phyloP scores from a whole-genome alignment of 2,888 invertebrate species.

The Hofmannophila pseudospretella region DNA sequence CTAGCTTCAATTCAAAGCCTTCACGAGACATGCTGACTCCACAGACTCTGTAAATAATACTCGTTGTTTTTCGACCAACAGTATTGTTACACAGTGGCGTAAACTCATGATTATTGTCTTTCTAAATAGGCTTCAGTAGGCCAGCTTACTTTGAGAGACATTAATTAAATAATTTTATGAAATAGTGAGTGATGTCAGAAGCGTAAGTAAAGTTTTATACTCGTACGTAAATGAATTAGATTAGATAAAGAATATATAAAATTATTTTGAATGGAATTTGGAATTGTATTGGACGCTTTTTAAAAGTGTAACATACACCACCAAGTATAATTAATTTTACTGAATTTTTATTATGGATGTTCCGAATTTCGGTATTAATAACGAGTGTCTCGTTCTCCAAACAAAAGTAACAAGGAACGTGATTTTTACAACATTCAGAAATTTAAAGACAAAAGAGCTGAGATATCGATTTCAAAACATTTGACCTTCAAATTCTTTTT shows the following conservation, averaged over 20 bases:
- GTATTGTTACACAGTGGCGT: slow-evolving; percentile 40
- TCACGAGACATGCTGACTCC: slow-evolving; percentile 46
- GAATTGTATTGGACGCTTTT: too few species aligned
- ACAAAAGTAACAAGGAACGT: too few species aligned
- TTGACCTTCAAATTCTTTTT: too few species aligned
- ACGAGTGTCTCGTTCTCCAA: too few species aligned
- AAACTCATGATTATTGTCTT: slow-evolving; percentile 28
- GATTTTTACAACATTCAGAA: too few species aligned
- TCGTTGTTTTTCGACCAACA: slow-evolving; percentile 10
- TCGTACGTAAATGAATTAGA: background rate
- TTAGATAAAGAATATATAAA: background rate
- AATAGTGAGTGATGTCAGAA: background rate
- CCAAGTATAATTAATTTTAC: too few species aligned
- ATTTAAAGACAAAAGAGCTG: too few species aligned
- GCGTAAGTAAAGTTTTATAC: slow-evolving; percentile 23
- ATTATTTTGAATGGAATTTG: too few species aligned
- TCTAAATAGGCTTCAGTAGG: slow-evolving; percentile 38
- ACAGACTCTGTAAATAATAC: slow-evolving; percentile 30
- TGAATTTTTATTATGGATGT: too few species aligned
- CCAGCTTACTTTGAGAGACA: slow-evolving; percentile 27
- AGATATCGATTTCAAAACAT: too few species aligned
- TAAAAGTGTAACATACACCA: too few species aligned
- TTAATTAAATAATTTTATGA: background rate
- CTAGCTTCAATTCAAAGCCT: slow-evolving; percentile 53
- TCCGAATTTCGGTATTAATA: too few species aligned